Evolutionary conservation across 2,888 invertebrate species (phyloP).

Genomic region (Heliconius cydno): DNA sequence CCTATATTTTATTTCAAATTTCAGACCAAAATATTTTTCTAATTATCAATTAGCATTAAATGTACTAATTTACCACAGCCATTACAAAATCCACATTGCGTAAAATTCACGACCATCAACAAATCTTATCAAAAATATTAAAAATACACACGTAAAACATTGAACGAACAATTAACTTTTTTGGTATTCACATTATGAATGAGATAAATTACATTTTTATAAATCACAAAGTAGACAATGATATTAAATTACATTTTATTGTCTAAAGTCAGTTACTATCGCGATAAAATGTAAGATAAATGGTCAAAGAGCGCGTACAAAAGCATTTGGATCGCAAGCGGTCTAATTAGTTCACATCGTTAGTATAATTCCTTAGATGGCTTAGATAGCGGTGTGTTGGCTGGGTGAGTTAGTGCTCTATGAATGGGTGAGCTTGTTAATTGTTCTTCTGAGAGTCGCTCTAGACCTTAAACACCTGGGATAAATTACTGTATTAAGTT

Average conservation of each 20-base stretch:
- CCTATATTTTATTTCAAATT: neutral
- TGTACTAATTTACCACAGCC: too few relatives aligned
- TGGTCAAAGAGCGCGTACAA: slow-evolving; percentile 63
- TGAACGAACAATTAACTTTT: slow-evolving; percentile 34
- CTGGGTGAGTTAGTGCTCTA: slow-evolving; percentile 50
- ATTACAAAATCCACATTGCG: neutral
- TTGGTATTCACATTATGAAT: slow-evolving; percentile 33
- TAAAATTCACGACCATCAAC: slow-evolving; percentile 10
- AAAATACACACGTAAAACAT: slow-evolving; percentile 29
- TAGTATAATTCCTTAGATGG: slow-evolving; percentile 66
- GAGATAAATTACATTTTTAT: slow-evolving; percentile 39
- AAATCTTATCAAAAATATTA: slow-evolving; percentile 22
- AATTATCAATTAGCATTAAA: too few relatives aligned
- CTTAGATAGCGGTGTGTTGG: slow-evolving; percentile 53
- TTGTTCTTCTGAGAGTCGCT: slow-evolving; percentile 38
- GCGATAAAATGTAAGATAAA: slow-evolving; percentile 61
- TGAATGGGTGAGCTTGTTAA: slow-evolving; percentile 48
- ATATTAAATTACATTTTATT: slow-evolving; percentile 63
- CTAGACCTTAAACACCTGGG: slow-evolving; percentile 34
- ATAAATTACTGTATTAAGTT: neutral
- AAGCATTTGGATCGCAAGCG: slow-evolving; percentile 69
- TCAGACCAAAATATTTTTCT: neutral
- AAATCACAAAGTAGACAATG: slow-evolving; percentile 47
- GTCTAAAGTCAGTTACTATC: slow-evolving; percentile 62
- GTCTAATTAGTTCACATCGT: slow-evolving; percentile 80